Base-by-base conservation (phyloP, 2,113 vertebrate genomes). In the Physeter macrocephalus region DNA sequence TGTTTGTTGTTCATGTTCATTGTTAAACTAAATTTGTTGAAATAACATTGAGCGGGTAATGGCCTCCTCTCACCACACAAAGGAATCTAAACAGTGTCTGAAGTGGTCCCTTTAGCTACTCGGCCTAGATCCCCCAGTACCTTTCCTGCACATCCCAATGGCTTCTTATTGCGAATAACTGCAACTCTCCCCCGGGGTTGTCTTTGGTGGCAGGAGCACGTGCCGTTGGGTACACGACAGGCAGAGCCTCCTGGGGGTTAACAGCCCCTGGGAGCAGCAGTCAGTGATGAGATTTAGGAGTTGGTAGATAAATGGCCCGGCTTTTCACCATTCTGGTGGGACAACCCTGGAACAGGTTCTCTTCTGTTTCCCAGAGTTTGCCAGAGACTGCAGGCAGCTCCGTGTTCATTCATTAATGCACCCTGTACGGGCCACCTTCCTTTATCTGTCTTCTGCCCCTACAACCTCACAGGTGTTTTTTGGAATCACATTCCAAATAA, bases 1-100 rank as follows among this genome's bases (percentile, higher is more conserved):
- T 93, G 34, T 72, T 94, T 97, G 46, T 66, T 95, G 74, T 93
- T 95, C 81, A 49, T 81, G 90, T 94, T 84, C 69, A 90, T 80
- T 81, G 67, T 90, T 94, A 87, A 94, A 39, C 59, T 89, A 92
- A 90, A 78, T 95, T 81, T 95, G 67, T 87, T 84, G 29, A 91
- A 87, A 97, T 41, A 72, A 78, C 62, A 21, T 49, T 61, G n/a
- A 85, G 31, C 21, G 72, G 49, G 34, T 66, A 57, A 62, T 13
- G 10, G 29, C 84, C 13, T 77, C 39, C 5, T 88, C 69, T 85
- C 14, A 31, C 18, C 25, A 3, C 41, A 72, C 41, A 92, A 66
- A 3, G 23, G 67, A 62, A 69, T 67, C 11, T 43, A 17, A 74
- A 74, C 34, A 8, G 21, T 29, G 9, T 59, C 31, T 62, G 18